A percentile compares a stretch with the other conserved stretches of the same genome.
phyloP scores from a whole-genome alignment of 1,140 invertebrate genomes.

The Sitodiplosis mosellana region DNA sequence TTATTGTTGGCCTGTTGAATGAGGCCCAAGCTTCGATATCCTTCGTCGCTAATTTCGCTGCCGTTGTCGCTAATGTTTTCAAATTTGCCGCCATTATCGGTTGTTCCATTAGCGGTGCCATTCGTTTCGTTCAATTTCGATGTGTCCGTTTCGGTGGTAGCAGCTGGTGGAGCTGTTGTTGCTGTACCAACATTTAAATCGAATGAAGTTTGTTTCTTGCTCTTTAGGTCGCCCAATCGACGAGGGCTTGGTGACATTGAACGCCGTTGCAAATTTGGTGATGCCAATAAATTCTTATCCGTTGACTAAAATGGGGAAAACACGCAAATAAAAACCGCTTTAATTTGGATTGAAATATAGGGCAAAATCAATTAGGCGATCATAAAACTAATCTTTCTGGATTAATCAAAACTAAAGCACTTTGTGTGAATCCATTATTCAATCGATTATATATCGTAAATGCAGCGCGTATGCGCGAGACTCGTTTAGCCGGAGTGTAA shows the following conservation, averaged over 20 bases:
- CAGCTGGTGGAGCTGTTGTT: background rate
- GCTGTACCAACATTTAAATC: background rate
- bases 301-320: too few species aligned
- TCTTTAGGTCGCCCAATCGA: slow-evolving; percentile 19
- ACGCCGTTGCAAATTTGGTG: slow-evolving; percentile 10
- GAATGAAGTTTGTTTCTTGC: slow-evolving; percentile 10
- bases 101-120: slow-evolving; percentile 22
- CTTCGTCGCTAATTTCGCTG: slow-evolving; percentile 72
- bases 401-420: too few species aligned
- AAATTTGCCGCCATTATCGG: slow-evolving; percentile 12
- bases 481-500: background rate
- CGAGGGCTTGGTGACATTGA: slow-evolving; percentile 28
- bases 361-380: background rate
- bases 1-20: slow-evolving; percentile 32
- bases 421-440: too few species aligned
- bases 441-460: too few species aligned
- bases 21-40: slow-evolving; percentile 60
- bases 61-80: slow-evolving; percentile 60
- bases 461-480: too few species aligned
- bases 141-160: slow-evolving; percentile 6
- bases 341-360: background rate
- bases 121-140: slow-evolving; percentile 5
- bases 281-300: slow-evolving; percentile 1
- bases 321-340: too few species aligned
- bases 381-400: background rate